A percentile compares a stretch with the other conserved stretches of the same genome.
These are phyloP conservation scores for Terebella lapidaria DNA, from an alignment of 2,888 invertebrate species.

Conservation along the genomic window DNA sequence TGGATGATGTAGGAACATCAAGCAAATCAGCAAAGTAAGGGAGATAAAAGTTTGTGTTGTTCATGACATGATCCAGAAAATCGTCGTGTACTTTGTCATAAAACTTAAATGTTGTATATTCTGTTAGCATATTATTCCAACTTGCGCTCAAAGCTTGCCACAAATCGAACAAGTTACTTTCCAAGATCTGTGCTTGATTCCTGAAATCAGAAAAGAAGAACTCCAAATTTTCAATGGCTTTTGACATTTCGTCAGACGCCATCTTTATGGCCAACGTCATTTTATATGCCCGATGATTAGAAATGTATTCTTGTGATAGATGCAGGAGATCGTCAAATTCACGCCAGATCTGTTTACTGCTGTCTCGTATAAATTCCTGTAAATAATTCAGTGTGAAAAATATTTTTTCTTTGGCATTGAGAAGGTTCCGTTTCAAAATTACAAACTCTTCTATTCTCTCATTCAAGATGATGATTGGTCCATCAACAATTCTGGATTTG, in stretches of 20 bases:
- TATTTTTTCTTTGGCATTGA: not conserved
- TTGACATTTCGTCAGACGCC: not conserved
- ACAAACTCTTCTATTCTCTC: conserved; percentile 2
- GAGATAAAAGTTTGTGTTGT: not conserved
- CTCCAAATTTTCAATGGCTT: not conserved
- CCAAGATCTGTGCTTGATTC: not conserved
- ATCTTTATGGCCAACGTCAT: not conserved
- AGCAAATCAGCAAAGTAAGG: not conserved
- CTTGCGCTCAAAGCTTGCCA: not conserved
- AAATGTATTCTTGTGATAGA: not conserved
- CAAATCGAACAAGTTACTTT: not conserved
- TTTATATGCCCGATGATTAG: not conserved
- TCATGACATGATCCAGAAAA: not conserved
- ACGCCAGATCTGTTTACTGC: not conserved
- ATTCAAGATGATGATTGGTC: not conserved
- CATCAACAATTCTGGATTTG: not conserved
- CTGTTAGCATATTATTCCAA: not conserved
- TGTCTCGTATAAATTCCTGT: not conserved
- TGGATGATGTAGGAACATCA: not conserved
- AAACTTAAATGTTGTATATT: not conserved
- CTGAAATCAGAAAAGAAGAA: not conserved
- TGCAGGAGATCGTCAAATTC: not conserved
- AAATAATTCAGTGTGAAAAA: not conserved
- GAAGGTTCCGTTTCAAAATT: not conserved
- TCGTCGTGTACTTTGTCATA: not conserved